Percentiles rank a stretch among this genome's conserved stretches.
phyloP scores from a whole-genome alignment of 1,140 invertebrate genomes.

The Prorops nasuta region DNA sequence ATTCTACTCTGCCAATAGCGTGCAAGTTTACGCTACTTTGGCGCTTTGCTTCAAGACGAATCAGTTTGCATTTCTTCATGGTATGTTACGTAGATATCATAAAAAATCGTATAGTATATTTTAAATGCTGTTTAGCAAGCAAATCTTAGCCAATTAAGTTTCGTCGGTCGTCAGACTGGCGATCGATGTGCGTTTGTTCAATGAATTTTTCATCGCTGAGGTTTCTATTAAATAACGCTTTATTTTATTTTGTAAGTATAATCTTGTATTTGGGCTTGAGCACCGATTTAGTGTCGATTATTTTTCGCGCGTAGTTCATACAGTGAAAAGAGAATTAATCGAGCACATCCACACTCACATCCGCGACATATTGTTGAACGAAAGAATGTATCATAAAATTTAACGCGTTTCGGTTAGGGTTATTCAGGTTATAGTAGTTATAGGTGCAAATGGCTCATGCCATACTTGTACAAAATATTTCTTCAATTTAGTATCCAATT shows the following conservation, averaged over 20 bases:
- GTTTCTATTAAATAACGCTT: too few species aligned
- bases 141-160: slow-evolving; percentile 1
- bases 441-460: not conserved
- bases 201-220: slow-evolving; percentile 6
- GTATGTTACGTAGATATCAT: slow-evolving; percentile 19
- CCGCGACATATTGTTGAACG: slow-evolving; percentile 1
- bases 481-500: too few species aligned
- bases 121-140: slow-evolving; percentile 24
- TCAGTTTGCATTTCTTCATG: slow-evolving; percentile 36
- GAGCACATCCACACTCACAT: not conserved
- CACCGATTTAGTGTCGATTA: too few species aligned
- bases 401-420: slow-evolving; percentile 14
- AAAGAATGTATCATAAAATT: too few species aligned
- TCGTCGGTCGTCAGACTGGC: not conserved
- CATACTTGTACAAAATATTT: slow-evolving; percentile 8
- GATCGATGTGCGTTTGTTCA: slow-evolving; percentile 4
- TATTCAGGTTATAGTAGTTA: slow-evolving; percentile 9
- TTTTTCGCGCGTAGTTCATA: too few species aligned
- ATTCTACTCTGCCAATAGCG: too few species aligned
- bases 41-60: slow-evolving; percentile 14
- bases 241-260: too few species aligned
- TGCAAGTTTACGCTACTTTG: too few species aligned
- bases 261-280: too few species aligned
- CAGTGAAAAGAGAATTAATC: too few species aligned
- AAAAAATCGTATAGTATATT: slow-evolving; percentile 22